Evolutionary conservation across 2,113 vertebrate genomes (phyloP), one percentile per base, ranked within the genome.

Genomic region (Serilophus lunatus): DNA sequence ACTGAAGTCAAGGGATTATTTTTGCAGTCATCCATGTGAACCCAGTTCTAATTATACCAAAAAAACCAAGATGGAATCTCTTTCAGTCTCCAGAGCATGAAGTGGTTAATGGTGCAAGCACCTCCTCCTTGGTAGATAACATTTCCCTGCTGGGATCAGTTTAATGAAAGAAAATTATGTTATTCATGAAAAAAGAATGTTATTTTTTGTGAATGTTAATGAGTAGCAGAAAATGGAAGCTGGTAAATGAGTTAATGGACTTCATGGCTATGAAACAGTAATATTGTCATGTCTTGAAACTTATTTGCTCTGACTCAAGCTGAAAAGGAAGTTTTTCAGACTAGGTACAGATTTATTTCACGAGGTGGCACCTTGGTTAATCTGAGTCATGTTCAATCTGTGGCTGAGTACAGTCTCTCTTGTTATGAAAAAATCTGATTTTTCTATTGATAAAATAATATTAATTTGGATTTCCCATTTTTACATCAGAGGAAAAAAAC

Each of bases 321-420:
- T 86, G 81, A 78, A 86, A 91, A 84, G 49, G 91, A 91, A 91
- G 59, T 75, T 91, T 53, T 91, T 78, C 74, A 87, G 70, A 84
- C 68, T 64, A 61, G 59, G 70, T 79, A 72, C 18, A 76, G 63
- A 53, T 95, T 93, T 93, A 40, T 95, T 95, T 95, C 69, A 89
- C 85, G 78, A 51, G 57, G 25, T 90, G 74, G 31, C 35, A 91
- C 20, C 19, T 91, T 79, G 81, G 65, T 69, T 91, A 89, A 87
- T 87, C 81, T 84, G 77, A 95, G 69, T 93, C 86, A 91, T 79
- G 26, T 71, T 86, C 44, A 63, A 6, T 36, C 42, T 69, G 45
- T 54, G 33, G n/a, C 59, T 84, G 61, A 13, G 40, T 75, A 84
- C 22, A 84, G 6, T 84, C 47, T n/a, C 7, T 71, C 36, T 74